Evolutionary conservation across 2,797 vertebrate species (phyloP), one percentile per base, ranked within the genome.

Genomic region (Saxicola maurus): DNA sequence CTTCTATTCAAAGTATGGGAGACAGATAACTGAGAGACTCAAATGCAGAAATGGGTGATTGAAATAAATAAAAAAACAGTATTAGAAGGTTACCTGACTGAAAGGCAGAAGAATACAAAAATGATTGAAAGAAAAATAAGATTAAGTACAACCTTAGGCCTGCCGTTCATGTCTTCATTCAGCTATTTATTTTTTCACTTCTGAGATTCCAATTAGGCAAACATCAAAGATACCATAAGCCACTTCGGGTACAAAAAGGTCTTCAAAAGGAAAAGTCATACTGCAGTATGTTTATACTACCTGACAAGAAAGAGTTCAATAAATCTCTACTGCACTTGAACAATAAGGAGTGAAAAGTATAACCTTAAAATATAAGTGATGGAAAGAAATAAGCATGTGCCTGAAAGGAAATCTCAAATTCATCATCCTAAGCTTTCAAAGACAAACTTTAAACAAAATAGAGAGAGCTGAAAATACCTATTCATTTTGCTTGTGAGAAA

Each of bases 401-500:
- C 77, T 90, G 24, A 93, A 83, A 90, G 53, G 37, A 91, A 95
- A 60, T 91, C 49, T 95, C 67, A 85, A 91, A 90, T 76, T 85
- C 71, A 86, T 92, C 91, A 87, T 65, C 49, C 76, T 48, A 62
- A 73, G 59, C n/a, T 89, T 96, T 94, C 86, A 92, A 93, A 95
- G 76, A 82, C 69, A 93, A 89, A 86, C 51, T 91, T 82, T 86
- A 93, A 93, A 88, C 85, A 92, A 96, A 95, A 94, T 71, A 73
- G 80, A 95, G 65, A 53, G 35, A 90, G 45, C 60, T 94, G 89
- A 87, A 94, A 91, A 92, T 95, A 95, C 71, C 82, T 94, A 75
- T 92, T 95, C 79, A 94, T 95, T 96, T 94, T 94, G 62, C 73
- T 90, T 89, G 57, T 66, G 77, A 94, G 83, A 87, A 93, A 91